A percentile compares a stretch with the other conserved stretches of the same genome.
Evolutionary conservation across 2,797 vertebrate species (phyloP).

Genomic region (Poecilia gillii): DNA sequence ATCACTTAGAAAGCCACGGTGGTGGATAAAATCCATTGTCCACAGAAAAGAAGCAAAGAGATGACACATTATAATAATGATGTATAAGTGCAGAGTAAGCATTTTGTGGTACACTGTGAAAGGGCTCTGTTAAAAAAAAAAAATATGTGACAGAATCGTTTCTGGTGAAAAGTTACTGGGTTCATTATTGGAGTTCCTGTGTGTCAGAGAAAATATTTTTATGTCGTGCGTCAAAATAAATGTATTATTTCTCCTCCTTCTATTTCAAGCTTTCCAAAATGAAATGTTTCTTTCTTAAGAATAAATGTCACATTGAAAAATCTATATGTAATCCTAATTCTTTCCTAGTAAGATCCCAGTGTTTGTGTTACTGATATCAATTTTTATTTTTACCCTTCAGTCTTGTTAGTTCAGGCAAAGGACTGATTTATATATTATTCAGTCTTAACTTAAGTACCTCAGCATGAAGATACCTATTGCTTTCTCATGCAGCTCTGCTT

Average conservation of each 20-base stretch:
- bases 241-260: constrained; percentile 14
- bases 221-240: constrained; percentile 33
- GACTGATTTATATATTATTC: not conserved
- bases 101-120: constrained; percentile 62
- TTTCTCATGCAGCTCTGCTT: not conserved
- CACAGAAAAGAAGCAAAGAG: constrained; percentile 62
- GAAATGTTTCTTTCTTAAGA: constrained; percentile 28
- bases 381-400: not conserved
- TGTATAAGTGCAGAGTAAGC: constrained; percentile 75
- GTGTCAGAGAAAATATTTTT: constrained; percentile 37
- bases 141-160: constrained; percentile 28
- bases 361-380: not conserved
- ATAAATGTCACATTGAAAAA: constrained; percentile 28
- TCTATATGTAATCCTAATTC: not conserved
- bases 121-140: constrained; percentile 46
- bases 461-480: not conserved
- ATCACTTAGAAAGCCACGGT: constrained; percentile 74
- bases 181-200: constrained; percentile 47
- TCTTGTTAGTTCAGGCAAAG: not conserved
- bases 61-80: constrained; percentile 75
- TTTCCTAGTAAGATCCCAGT: not conserved
- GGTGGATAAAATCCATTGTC: constrained; percentile 65
- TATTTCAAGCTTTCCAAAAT: constrained; percentile 32
- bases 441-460: not conserved
- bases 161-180: constrained; percentile 50